Evolutionary conservation across 2,888 invertebrate genomes (phyloP).

Genomic region (Drosophila barbarae): DNA sequence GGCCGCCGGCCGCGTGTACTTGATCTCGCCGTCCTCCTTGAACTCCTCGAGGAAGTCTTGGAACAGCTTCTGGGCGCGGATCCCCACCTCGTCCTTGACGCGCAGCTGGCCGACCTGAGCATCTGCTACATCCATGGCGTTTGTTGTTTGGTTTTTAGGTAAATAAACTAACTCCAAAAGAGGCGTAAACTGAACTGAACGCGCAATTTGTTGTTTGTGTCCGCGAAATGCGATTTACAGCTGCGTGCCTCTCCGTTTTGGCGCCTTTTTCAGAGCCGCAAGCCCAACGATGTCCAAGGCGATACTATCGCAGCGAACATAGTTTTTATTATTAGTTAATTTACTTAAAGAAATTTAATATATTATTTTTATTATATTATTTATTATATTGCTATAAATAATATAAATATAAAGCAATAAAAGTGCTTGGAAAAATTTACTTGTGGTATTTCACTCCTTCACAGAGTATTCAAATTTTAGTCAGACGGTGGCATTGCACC

Average conservation of each 20-base stretch:
- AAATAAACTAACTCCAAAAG: background rate
- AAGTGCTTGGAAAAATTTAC: background rate
- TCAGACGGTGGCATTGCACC: background rate
- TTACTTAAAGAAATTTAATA: background rate
- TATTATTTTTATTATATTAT: background rate
- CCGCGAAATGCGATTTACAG: conserved; percentile 6
- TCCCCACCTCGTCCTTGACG: conserved; percentile 94
- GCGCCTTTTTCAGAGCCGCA: conserved; percentile 8
- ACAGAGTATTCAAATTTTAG: background rate
- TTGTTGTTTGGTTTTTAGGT: background rate
- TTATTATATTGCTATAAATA: background rate
- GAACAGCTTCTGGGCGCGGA: conserved; percentile 96
- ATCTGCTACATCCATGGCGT: conserved; percentile 89
- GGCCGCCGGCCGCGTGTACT: conserved; percentile 90
- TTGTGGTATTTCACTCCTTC: background rate
- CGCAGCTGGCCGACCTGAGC: conserved; percentile 86
- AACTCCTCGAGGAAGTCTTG: conserved; percentile 98
- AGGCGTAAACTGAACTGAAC: background rate
- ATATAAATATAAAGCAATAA: too few species aligned
- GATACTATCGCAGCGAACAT: background rate
- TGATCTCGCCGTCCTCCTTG: conserved; percentile 92
- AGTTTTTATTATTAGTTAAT: background rate
- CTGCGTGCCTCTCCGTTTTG: conserved; percentile 2
- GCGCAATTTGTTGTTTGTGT: conserved; percentile 10
- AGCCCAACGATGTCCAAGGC: background rate